Percentiles rank a stretch among this genome's conserved stretches.
Conservation (phyloP, 1,140 invertebrate species). For the Eupristina koningsbergeri region DNA sequence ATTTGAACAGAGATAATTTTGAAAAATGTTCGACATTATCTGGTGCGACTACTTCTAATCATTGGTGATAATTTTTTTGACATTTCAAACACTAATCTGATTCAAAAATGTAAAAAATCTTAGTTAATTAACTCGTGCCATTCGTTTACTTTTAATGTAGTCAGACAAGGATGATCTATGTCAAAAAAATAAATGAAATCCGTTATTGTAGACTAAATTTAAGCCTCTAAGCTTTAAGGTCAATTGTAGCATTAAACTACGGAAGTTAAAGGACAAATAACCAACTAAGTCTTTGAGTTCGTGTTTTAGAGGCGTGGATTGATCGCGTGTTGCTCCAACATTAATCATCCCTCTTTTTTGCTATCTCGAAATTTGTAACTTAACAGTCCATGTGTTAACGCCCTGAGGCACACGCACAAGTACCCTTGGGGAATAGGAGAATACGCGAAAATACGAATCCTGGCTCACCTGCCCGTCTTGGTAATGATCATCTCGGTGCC, state of each 20-base stretch:
- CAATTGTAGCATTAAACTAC: background rate
- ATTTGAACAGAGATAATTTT: background rate
- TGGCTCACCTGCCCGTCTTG: constrained; percentile 92
- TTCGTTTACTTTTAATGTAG: no score
- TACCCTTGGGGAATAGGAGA: background rate
- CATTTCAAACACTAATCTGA: no score
- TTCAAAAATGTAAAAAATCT: no score
- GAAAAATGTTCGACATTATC: background rate
- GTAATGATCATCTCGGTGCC: constrained; percentile 99
- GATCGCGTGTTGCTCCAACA: constrained; percentile 37
- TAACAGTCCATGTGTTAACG: background rate
- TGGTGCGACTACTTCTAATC: no score
- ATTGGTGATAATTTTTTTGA: no score
- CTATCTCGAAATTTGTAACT: constrained; percentile 43
- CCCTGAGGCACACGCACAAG: background rate
- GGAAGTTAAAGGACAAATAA: background rate
- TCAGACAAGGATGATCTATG: background rate
- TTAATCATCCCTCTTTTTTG: constrained; percentile 40
- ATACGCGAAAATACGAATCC: background rate
- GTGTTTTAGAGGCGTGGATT: background rate
- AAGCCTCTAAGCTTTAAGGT: background rate
- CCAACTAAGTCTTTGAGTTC: background rate
- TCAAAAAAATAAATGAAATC: no score
- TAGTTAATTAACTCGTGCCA: no score
- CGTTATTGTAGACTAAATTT: background rate